These are phyloP conservation scores for Drosophila falleni DNA, from an alignment of 2,888 invertebrate genomes.

Conservation along the genomic window DNA sequence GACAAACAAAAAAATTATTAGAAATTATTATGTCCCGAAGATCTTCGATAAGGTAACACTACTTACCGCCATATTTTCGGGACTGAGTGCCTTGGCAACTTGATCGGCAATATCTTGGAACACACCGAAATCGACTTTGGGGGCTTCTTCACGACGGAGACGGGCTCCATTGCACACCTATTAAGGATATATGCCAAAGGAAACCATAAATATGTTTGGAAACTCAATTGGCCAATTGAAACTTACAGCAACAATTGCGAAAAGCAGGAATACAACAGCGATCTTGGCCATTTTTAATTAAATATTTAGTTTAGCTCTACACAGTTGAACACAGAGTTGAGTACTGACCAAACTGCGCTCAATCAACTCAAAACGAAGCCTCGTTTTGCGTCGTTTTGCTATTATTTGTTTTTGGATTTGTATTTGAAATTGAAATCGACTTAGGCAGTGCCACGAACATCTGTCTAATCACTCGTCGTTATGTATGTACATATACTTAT, in stretches of 20 bases:
- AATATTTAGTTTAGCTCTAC: slow-evolving; percentile 29
- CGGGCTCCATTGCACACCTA: slow-evolving; percentile 28
- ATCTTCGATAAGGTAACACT: background rate
- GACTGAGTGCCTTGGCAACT: background rate
- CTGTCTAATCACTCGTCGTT: slow-evolving; percentile 3
- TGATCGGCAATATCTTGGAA: slow-evolving; percentile 3
- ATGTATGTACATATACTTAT: background rate
- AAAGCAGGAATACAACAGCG: slow-evolving; percentile 45
- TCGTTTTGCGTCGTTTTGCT: slow-evolving; percentile 41
- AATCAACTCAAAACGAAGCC: slow-evolving; percentile 27
- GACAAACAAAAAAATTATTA: background rate
- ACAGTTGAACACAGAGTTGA: slow-evolving; percentile 42
- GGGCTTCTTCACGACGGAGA: slow-evolving; percentile 30
- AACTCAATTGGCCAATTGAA: background rate
- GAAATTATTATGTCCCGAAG: background rate
- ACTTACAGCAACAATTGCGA: slow-evolving; percentile 62
- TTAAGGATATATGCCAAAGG: background rate
- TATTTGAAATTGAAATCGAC: slow-evolving; percentile 6
- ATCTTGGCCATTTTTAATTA: slow-evolving; percentile 54
- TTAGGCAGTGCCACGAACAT: slow-evolving; percentile 1
- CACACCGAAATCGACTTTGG: background rate
- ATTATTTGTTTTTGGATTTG: slow-evolving; percentile 11
- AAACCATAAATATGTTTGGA: background rate
- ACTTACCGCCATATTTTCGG: slow-evolving; percentile 17
- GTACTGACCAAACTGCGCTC: slow-evolving; percentile 42